These are phyloP conservation scores for Arremon aurantiirostris DNA, from an alignment of 2,797 vertebrate species.

Conservation along the genomic window DNA sequence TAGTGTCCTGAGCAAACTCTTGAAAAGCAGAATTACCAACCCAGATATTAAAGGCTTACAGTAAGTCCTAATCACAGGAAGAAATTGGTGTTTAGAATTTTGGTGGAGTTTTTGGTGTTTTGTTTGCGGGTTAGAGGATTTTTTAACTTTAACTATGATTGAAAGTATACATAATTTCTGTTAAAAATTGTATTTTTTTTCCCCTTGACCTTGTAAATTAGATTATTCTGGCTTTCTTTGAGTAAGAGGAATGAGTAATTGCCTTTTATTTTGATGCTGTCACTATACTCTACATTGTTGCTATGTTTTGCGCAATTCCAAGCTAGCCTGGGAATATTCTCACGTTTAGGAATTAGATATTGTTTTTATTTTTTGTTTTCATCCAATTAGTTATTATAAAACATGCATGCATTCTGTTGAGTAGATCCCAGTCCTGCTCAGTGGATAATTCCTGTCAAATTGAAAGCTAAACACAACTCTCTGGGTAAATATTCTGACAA, in stretches of 20 bases:
- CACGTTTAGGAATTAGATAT: neutral
- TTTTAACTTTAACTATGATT: neutral
- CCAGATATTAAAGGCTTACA: neutral
- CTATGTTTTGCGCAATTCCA: neutral
- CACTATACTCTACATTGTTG: too few species aligned
- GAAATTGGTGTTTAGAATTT: neutral
- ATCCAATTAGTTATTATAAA: neutral
- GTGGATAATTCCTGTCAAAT: neutral
- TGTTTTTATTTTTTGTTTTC: neutral
- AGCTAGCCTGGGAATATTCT: neutral
- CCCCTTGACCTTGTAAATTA: neutral
- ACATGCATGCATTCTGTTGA: neutral
- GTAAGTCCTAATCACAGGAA: neutral
- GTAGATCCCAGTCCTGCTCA: neutral
- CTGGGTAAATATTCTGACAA: neutral
- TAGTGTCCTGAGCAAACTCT: neutral
- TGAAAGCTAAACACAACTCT: neutral
- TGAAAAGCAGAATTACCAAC: neutral
- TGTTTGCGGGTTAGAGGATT: neutral
- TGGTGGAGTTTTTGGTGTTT: accelerated
- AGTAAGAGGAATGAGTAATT: neutral
- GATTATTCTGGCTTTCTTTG: neutral
- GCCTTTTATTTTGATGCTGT: neutral
- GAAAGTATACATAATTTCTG: neutral
- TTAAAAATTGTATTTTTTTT: neutral